Evolutionary conservation across 2,888 invertebrate species (phyloP), one percentile per base, ranked within the genome.

Genomic region (Teleogryllus oceanicus): DNA sequence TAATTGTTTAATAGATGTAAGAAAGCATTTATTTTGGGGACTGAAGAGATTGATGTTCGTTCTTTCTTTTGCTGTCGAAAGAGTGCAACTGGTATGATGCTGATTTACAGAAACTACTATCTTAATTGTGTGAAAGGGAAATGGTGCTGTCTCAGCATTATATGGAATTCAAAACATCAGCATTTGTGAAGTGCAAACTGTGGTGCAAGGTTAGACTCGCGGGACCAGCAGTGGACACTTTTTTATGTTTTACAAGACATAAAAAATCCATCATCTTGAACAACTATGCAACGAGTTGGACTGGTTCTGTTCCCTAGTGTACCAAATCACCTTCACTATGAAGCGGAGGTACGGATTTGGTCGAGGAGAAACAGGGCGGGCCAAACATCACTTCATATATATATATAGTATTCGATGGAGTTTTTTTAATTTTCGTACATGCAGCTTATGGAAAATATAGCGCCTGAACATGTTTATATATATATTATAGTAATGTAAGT

Each of bases 191-290:
- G 77, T 77, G 77, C 50, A 76, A 79, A 75, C 76, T 76, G 80
- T 80, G 77, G 77, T 24, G 75, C 50, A 77, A 49, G 75, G 74
- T 78, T 78, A 50, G 80, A 80, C 80, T 78, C 49, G 74, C 78
- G 80, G 80, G 80, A 80, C 80, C 80, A 80, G 80, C 80, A 78
- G 78, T 78, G 78, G 50, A 80, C 78, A 78, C 78, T 78, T 78
- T 62, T 50, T 49, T 77, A 77, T 49, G 62, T 62, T 18, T 62
- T 62, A 62, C n/a, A n/a, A 18, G n/a, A 62, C 62, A n/a, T 62
- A 62, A 18, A 62, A 18, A 62, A 62, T 16, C n/a, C 62, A 62
- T 62, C 62, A 62, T 18, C 62, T 62, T 62, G 37, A 62, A 62
- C 50, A 49, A 77, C 50, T 49, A 16, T 49, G 77, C 77, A 77